Base-by-base conservation (phyloP, 1,140 invertebrate genomes). In the Magallana angulata region DNA sequence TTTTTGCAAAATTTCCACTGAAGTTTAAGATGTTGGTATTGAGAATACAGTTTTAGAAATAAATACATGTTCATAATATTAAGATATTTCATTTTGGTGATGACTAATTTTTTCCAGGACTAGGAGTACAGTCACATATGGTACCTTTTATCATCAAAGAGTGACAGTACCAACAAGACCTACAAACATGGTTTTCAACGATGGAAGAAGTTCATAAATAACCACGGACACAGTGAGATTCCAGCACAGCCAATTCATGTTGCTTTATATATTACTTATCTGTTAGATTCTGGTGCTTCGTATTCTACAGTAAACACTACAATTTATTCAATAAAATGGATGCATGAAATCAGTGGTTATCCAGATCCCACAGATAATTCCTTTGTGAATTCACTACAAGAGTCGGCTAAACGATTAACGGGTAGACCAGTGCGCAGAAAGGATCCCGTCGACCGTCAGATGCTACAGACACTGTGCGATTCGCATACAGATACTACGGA, bases 321-420 rank as follows among this genome's bases (percentile, higher is more conserved):
- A 30, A 48, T 86, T 71, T 85, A 84, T 84, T 59, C 59, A 1
- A 89, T 85, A 16, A 89, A 86, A 76, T 86, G 88, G 87, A 84
- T 62, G 12, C 80, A 24, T 24, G 24, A 24, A 24, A 24, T 24
- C 24, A 24, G 24, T 24, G 24, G 24, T 24, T 24, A 24, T 24
- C 24, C 24, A 24, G 24, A 24, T 24, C 24, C 24, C 24, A 24
- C 24, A 24, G 24, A 24, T 24, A 24, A 24, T 24, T 24, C 24
- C 24, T 24, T 24, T 24, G 24, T 24, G 24, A 24, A 24, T 24
- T 24, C 24, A 24, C 24, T 24, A 24, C 24, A 24, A 24, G 24
- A 24, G 24, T 24, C 24, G 24, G 24, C 24, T 24, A 24, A 24
- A 24, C 24, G 24, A 24, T 24, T 24, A 24, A 24, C 24, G 24